Evolutionary conservation across 2,797 vertebrate species (phyloP).

Genomic region (Alouatta caraya): DNA sequence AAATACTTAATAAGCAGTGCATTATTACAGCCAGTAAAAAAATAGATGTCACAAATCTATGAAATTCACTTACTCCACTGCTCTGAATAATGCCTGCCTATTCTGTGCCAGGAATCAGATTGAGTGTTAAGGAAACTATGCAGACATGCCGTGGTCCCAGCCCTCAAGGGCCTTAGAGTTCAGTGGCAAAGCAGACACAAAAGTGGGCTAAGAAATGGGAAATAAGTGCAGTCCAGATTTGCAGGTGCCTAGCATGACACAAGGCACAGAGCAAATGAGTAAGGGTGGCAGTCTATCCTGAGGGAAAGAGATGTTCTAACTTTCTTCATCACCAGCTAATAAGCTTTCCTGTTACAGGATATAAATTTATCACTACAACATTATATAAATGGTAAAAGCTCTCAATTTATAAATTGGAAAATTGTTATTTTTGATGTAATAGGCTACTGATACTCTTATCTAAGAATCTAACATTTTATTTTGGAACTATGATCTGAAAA

Average conservation of each 20-base stretch:
- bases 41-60: neutral
- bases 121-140: neutral
- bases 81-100: neutral
- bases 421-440: neutral
- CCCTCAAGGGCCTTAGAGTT: neutral
- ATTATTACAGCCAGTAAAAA: conserved; percentile 5
- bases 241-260: neutral
- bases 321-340: neutral
- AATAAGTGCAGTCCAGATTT: neutral
- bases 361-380: neutral
- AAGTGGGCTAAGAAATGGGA: neutral
- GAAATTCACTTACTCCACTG: conserved; percentile 8
- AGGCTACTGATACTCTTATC: neutral
- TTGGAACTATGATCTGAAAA: conserved; percentile 6
- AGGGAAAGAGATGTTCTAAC: neutral
- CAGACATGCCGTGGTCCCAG: neutral
- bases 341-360: neutral
- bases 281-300: neutral
- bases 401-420: neutral
- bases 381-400: conserved; percentile 9
- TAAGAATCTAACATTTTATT: conserved; percentile 30
- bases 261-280: neutral
- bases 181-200: neutral
- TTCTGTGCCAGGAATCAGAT: neutral
- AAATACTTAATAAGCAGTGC: neutral